Percentiles rank a stretch among this genome's conserved stretches.
Conservation (phyloP, 2,113 vertebrate genomes). For the Prietella phreatophila region DNA sequence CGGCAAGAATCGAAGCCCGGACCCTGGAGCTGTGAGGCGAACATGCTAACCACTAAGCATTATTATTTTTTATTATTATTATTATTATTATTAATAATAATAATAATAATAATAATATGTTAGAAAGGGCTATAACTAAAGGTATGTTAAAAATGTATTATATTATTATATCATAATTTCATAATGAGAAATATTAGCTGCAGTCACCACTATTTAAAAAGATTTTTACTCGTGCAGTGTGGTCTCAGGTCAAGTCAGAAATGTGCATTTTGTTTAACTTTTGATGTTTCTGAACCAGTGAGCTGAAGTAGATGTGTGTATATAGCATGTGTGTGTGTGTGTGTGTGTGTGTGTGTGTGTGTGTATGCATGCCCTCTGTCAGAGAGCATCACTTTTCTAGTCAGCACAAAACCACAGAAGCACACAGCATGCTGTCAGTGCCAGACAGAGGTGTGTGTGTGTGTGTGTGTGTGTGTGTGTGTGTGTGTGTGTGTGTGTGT, state of each 20-base stretch:
- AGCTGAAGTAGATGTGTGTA: slow-evolving; percentile 18
- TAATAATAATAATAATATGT: not conserved
- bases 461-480: not conserved
- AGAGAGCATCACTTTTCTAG: slow-evolving; percentile 38
- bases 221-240: not conserved
- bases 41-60: no score
- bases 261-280: not conserved
- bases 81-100: not conserved
- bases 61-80: not conserved
- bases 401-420: slow-evolving; percentile 42
- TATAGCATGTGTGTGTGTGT: slow-evolving; percentile 2
- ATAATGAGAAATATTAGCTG: not conserved
- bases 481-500: not conserved
- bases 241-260: not conserved
- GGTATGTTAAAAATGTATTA: no score
- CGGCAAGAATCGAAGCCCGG: no score
- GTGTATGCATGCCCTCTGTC: slow-evolving; percentile 39
- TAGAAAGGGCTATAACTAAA: not conserved
- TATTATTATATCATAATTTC: not conserved
- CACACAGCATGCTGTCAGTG: slow-evolving; percentile 44
- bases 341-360: slow-evolving; percentile 9
- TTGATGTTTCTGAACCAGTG: slow-evolving; percentile 5
- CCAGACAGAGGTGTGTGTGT: slow-evolving; percentile 23
- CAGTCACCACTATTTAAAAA: not conserved
- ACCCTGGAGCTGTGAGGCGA: no score